A percentile compares a stretch with the other conserved stretches of the same genome.
Conservation (phyloP, 1,140 invertebrate species). For the Cotesia typhae region DNA sequence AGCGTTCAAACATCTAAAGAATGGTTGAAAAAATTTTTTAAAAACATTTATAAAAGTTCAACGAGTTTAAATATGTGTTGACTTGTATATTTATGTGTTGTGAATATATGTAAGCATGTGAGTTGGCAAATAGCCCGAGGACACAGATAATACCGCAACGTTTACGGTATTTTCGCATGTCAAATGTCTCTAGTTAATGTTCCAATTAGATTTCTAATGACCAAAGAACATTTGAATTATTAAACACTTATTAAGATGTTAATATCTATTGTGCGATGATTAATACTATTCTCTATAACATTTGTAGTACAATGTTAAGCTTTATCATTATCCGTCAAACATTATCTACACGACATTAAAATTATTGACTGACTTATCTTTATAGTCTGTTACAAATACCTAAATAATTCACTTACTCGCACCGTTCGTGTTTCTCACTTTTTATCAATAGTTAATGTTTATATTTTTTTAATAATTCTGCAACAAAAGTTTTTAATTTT, state of each 20-base stretch:
- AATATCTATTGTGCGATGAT: not conserved
- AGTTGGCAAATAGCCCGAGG: constrained; percentile 1
- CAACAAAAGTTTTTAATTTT: not conserved
- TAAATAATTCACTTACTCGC: too few species aligned
- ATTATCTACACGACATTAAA: constrained; percentile 17
- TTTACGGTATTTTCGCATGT: constrained; percentile 15
- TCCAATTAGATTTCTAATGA: not conserved
- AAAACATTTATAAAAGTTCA: too few species aligned
- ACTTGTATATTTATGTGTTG: not conserved
- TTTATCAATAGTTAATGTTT: too few species aligned
- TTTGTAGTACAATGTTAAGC: not conserved
- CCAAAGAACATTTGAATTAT: too few species aligned
- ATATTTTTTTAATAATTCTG: not conserved
- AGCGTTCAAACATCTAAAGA: too few species aligned
- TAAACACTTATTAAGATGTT: not conserved
- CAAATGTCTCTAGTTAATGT: not conserved
- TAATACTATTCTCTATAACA: not conserved
- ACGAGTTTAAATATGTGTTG: too few species aligned
- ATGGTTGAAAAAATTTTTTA: too few species aligned
- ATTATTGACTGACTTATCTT: constrained; percentile 19
- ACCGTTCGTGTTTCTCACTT: too few species aligned
- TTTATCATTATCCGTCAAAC: not conserved
- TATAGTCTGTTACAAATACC: too few species aligned
- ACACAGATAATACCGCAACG: constrained; percentile 6
- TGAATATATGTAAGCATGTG: not conserved